A percentile compares a stretch with the other conserved stretches of the same genome.
Conservation (phyloP, 2,797 vertebrate genomes). For the Scleropages formosus region DNA sequence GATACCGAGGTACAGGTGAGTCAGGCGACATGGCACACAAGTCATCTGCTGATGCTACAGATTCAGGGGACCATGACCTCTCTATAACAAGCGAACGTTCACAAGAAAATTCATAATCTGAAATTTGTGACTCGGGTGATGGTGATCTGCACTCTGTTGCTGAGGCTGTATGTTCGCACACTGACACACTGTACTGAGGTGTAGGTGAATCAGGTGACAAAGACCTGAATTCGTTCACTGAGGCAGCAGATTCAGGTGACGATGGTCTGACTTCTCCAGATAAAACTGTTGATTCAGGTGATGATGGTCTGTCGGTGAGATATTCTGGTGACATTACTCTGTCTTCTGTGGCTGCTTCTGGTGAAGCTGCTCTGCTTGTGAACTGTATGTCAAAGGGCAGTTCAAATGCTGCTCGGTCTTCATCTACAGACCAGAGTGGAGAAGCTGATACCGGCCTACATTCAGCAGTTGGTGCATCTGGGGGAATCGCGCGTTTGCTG, state of each 20-base stretch:
- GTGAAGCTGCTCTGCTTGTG: too few species aligned
- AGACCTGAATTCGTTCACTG: conserved; percentile 19
- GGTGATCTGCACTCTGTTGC: conserved; percentile 2
- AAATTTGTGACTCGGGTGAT: conserved; percentile 15
- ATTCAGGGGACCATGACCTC: conserved; percentile 41
- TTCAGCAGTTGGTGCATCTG: too few species aligned
- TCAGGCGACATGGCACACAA: conserved; percentile 38
- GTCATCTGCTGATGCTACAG: conserved; percentile 24
- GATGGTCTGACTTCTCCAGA: conserved; percentile 39
- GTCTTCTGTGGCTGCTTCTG: conserved; percentile 28
- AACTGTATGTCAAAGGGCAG: too few species aligned
- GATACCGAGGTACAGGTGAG: conserved; percentile 42
- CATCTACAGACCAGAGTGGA: too few species aligned
- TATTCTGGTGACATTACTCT: conserved; percentile 49
- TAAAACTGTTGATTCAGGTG: conserved; percentile 33
- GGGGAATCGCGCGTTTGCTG: too few species aligned
- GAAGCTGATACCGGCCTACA: too few species aligned
- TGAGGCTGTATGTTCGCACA: not conserved
- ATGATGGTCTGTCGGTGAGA: not conserved
- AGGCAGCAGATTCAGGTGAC: conserved; percentile 45
- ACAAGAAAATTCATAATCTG: not conserved
- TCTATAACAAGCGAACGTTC: not conserved
- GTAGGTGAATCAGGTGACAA: conserved; percentile 48
- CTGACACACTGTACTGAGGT: conserved; percentile 27
- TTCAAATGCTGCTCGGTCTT: too few species aligned